phyloP scores from a whole-genome alignment of 2,113 vertebrate genomes.

The Acinonyx jubatus region DNA sequence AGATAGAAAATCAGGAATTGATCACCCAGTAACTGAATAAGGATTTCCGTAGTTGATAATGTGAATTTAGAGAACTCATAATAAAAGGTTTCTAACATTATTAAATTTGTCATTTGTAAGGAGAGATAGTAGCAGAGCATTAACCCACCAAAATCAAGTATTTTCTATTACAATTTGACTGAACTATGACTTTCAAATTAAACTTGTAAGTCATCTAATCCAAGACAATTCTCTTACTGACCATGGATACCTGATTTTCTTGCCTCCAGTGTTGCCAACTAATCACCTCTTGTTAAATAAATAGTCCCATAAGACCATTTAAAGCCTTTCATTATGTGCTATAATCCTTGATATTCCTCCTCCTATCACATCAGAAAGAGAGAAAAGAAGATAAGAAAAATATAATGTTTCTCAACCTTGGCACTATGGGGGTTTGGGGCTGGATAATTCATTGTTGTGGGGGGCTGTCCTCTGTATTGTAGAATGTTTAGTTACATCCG shows the following conservation, averaged over 20 bases:
- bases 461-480: not conserved
- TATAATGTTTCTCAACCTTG: not conserved
- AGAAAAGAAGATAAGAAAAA: not conserved
- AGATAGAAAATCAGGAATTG: not conserved
- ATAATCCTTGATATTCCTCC: not conserved
- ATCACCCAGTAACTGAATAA: not conserved
- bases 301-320: not conserved
- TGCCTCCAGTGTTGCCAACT: not conserved
- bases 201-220: not conserved
- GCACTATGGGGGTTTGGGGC: not conserved
- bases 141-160: not conserved
- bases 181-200: not conserved
- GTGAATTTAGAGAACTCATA: not conserved
- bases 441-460: not conserved
- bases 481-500: not conserved
- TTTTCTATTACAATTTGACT: not conserved
- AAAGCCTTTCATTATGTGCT: not conserved
- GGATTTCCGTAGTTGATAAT: not conserved
- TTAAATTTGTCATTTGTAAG: not conserved
- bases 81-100: slow-evolving; percentile 5
- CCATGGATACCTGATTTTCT: not conserved
- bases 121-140: not conserved
- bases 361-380: not conserved
- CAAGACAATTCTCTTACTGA: not conserved
- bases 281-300: slow-evolving; percentile 1